Conservation (phyloP, 1,140 invertebrate species). For the Ooceraea biroi region DNA sequence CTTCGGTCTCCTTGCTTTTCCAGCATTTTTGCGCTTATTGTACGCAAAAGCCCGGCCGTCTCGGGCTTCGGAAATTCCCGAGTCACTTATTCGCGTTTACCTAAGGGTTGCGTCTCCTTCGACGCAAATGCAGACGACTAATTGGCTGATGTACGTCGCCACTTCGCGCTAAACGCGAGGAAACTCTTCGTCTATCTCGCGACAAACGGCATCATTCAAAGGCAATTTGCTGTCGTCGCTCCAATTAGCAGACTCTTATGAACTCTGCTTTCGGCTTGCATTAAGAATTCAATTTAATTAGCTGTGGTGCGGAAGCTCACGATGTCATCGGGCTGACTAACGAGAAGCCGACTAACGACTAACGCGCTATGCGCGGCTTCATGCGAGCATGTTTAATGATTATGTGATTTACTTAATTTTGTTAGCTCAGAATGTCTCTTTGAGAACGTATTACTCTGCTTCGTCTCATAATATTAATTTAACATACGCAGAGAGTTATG, state of each 20-base stretch:
- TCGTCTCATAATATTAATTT: too few relatives aligned
- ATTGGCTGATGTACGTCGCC: conserved; percentile 42
- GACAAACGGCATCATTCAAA: conserved; percentile 7
- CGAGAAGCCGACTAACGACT: neutral
- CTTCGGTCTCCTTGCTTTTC: neutral
- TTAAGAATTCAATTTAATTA: conserved; percentile 36
- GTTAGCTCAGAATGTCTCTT: too few relatives aligned
- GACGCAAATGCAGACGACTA: conserved; percentile 55
- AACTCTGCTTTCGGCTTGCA: neutral
- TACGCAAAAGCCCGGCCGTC: conserved; percentile 1
- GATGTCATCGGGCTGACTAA: neutral
- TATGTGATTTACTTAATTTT: too few relatives aligned
- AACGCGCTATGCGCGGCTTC: neutral
- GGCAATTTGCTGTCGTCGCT: neutral
- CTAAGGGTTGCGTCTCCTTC: conserved; percentile 48
- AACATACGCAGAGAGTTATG: too few relatives aligned
- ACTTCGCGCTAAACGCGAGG: conserved; percentile 36
- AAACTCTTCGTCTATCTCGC: conserved; percentile 27
- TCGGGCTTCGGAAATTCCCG: conserved; percentile 46
- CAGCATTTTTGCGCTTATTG: conserved; percentile 17
- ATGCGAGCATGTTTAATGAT: too few relatives aligned
- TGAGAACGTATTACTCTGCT: too few relatives aligned
- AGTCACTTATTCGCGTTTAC: conserved; percentile 72
- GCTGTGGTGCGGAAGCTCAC: neutral
- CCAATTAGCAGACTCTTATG: conserved; percentile 32